Conservation (phyloP, 2,888 invertebrate genomes). For the Torymus aiolomorphi region DNA sequence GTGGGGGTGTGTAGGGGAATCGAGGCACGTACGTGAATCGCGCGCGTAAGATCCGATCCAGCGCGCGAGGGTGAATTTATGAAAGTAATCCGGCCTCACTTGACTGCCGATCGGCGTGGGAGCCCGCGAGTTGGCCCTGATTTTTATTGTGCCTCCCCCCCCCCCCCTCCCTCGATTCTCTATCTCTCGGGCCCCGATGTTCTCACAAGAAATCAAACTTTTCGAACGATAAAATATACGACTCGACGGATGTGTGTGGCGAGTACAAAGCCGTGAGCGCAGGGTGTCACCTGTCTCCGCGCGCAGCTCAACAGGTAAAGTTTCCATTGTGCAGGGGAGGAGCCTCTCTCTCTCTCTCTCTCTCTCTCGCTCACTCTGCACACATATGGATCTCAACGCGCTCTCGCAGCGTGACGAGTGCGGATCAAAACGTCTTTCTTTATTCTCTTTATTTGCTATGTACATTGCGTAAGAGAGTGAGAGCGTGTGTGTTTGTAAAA, state of each 20-base stretch:
- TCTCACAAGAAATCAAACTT: conserved; percentile 71
- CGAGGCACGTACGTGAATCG: conserved; percentile 33
- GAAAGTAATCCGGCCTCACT: conserved; percentile 72
- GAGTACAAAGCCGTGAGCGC: conserved; percentile 54
- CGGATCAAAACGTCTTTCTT: conserved; percentile 50
- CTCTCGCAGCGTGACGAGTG: conserved; percentile 49
- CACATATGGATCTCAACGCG: conserved; percentile 21
- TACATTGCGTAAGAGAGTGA: conserved; percentile 21
- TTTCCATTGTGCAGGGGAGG: conserved; percentile 62
- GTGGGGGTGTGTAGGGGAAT: conserved; percentile 6
- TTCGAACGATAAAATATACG: conserved; percentile 71
- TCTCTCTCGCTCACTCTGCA: background rate
- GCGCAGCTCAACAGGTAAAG: conserved; percentile 72
- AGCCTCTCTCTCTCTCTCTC: conserved; percentile 3
- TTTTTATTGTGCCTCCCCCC: conserved; percentile 61
- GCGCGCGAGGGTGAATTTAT: conserved; percentile 59
- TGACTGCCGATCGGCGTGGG: conserved; percentile 75
- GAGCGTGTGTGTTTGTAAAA: conserved; percentile 26
- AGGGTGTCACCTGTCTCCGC: conserved; percentile 74
- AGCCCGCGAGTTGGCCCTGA: conserved; percentile 62
- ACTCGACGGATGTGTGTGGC: conserved; percentile 65
- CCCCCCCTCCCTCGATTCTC: background rate
- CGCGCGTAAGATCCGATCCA: conserved; percentile 29
- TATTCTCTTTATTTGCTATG: conserved; percentile 17
- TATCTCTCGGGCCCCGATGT: conserved; percentile 7